A percentile compares a stretch with the other conserved stretches of the same genome.
phyloP scores from a whole-genome alignment of 2,888 invertebrate genomes.

The Xestia rhomboidea region DNA sequence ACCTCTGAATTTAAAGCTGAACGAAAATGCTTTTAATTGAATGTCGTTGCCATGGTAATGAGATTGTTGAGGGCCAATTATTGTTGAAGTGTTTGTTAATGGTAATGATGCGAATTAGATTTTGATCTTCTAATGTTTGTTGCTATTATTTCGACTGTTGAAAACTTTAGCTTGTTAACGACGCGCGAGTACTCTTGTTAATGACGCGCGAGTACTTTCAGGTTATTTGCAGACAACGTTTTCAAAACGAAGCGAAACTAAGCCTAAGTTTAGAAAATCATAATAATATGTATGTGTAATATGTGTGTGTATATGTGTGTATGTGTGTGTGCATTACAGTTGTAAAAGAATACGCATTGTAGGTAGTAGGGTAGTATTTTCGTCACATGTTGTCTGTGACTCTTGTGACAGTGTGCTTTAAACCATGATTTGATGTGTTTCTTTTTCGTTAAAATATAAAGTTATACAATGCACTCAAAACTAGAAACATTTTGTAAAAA shows the following conservation, averaged over 20 bases:
- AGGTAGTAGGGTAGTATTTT: not conserved
- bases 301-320: not conserved
- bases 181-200: not conserved
- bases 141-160: conserved; percentile 1
- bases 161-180: not conserved
- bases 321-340: not conserved
- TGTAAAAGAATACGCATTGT: too few relatives aligned
- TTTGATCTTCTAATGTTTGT: conserved; percentile 4
- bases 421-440: not conserved
- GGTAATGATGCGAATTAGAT: not conserved
- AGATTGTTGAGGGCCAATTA: conserved; percentile 27
- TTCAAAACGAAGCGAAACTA: not conserved
- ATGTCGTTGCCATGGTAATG: conserved; percentile 19
- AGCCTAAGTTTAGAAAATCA: not conserved
- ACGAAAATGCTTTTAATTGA: conserved; percentile 11
- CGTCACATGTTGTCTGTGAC: not conserved
- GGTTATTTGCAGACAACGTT: not conserved
- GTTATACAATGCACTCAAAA: not conserved
- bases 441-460: not conserved
- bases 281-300: too few relatives aligned
- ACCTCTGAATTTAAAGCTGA: conserved; percentile 4
- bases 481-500: not conserved
- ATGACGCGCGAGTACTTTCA: not conserved
- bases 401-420: not conserved
- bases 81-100: not conserved